phyloP scores from a whole-genome alignment of 2,113 vertebrate species.

The Nicator chloris region DNA sequence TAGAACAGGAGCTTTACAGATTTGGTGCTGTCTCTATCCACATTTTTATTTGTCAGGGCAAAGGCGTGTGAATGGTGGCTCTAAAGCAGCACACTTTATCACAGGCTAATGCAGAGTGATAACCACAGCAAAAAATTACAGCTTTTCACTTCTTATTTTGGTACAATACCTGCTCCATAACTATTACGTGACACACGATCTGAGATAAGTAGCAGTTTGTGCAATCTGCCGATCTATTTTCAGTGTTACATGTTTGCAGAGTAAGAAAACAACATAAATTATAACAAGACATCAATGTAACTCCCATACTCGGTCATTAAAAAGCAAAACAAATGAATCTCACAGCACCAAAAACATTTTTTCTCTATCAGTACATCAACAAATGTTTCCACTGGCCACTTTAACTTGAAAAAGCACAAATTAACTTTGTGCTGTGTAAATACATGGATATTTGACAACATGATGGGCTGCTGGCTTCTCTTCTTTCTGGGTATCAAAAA shows the following conservation, averaged over 20 bases:
- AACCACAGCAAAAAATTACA: slow-evolving; percentile 74
- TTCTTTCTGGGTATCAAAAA: background rate
- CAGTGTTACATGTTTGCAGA: slow-evolving; percentile 63
- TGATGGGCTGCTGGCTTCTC: background rate
- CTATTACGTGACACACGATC: slow-evolving; percentile 68
- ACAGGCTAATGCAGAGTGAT: slow-evolving; percentile 70
- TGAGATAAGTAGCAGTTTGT: slow-evolving; percentile 69
- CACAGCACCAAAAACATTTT: slow-evolving; percentile 44
- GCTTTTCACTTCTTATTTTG: slow-evolving; percentile 63
- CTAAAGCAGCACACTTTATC: slow-evolving; percentile 70
- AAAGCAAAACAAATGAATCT: slow-evolving; percentile 26
- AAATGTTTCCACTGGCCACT: slow-evolving; percentile 43
- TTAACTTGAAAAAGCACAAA: slow-evolving; percentile 53
- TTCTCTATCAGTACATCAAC: slow-evolving; percentile 51
- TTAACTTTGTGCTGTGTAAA: slow-evolving; percentile 13
- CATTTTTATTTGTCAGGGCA: slow-evolving; percentile 77
- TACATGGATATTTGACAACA: background rate
- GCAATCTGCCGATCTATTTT: slow-evolving; percentile 69
- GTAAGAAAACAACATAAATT: slow-evolving; percentile 68
- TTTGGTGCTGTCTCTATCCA: slow-evolving; percentile 38
- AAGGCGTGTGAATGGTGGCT: slow-evolving; percentile 49
- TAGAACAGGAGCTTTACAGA: slow-evolving; percentile 69
- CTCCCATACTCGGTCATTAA: slow-evolving; percentile 32
- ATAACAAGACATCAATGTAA: slow-evolving; percentile 48
- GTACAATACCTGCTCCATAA: slow-evolving; percentile 64